Evolutionary conservation across 2,797 vertebrate species (phyloP).

Genomic region (Dicrostonyx torquatus): DNA sequence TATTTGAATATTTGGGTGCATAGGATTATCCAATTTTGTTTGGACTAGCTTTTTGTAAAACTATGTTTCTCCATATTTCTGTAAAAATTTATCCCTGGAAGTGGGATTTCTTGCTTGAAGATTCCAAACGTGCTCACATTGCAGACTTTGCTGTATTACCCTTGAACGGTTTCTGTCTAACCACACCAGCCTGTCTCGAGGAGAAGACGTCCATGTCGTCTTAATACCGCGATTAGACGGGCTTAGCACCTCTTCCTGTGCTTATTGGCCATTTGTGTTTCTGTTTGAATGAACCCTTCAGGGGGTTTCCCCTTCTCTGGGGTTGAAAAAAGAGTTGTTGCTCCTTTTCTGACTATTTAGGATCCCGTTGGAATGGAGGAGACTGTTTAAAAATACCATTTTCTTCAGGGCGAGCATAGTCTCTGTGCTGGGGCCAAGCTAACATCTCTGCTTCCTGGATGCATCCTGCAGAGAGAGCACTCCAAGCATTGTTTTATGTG

Average conservation of each 20-base stretch:
- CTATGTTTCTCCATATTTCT: background rate
- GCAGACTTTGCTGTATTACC: background rate
- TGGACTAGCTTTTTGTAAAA: background rate
- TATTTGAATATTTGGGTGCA: background rate
- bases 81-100: background rate
- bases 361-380: background rate
- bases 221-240: background rate
- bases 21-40: background rate
- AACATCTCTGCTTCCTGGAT: background rate
- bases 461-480: background rate
- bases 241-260: background rate
- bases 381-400: background rate
- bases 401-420: background rate
- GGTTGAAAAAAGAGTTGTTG: background rate
- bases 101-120: slow-evolving; percentile 5
- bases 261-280: background rate
- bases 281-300: background rate
- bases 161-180: background rate
- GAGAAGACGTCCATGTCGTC: background rate
- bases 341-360: background rate
- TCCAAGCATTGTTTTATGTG: background rate
- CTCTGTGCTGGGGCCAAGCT: background rate
- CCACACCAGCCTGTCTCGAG: background rate
- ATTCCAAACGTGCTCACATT: background rate
- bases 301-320: background rate